These are phyloP conservation scores for Kradibia gibbosae DNA, from an alignment of 1,140 invertebrate genomes.

Conservation along the genomic window DNA sequence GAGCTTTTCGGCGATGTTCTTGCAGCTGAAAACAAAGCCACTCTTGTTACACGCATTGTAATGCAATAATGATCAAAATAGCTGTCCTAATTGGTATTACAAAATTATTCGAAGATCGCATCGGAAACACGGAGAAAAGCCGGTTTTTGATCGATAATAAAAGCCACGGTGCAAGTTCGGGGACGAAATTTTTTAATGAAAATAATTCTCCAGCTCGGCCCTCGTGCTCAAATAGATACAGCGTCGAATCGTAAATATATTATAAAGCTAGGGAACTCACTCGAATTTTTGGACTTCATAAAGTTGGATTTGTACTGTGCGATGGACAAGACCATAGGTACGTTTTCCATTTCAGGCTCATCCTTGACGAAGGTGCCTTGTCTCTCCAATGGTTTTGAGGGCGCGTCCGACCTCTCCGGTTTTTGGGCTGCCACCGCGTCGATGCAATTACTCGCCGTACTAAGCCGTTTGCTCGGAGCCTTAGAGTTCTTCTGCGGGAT, in stretches of 20 bases:
- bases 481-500: slow-evolving; percentile 61
- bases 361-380: slow-evolving; percentile 93
- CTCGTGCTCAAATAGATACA: no score
- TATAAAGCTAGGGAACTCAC: slow-evolving; percentile 27
- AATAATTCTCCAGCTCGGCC: no score
- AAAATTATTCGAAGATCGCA: no score
- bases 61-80: no score
- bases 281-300: neutral
- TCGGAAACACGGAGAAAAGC: no score
- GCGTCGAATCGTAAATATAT: no score
- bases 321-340: slow-evolving; percentile 52
- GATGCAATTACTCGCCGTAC: slow-evolving; percentile 55
- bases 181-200: no score
- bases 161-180: no score
- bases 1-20: slow-evolving; percentile 40
- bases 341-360: slow-evolving; percentile 73
- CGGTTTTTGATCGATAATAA: no score
- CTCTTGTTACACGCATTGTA: neutral
- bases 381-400: slow-evolving; percentile 76
- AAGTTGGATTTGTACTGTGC: slow-evolving; percentile 20
- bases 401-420: slow-evolving; percentile 28
- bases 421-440: slow-evolving; percentile 41
- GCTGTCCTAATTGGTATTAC: no score
- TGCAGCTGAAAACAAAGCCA: neutral
- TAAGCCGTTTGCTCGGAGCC: slow-evolving; percentile 60